Conservation (phyloP, 2,888 invertebrate species). For the Malacosoma neustria region DNA sequence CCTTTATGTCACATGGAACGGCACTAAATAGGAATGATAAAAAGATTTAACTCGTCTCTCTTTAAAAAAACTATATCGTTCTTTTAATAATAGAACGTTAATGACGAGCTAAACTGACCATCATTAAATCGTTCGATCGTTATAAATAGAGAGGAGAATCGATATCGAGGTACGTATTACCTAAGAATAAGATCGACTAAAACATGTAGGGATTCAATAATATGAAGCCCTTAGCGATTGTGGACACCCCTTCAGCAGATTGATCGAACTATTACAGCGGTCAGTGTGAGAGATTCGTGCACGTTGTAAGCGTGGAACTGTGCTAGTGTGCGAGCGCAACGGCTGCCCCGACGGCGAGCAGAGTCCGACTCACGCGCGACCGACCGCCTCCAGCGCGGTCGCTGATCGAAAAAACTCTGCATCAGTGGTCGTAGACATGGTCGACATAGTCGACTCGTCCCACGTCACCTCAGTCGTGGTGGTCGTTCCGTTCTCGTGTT, state of each 20-base stretch:
- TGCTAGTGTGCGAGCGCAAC: slow-evolving; percentile 68
- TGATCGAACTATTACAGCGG: slow-evolving; percentile 12
- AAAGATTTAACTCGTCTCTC: slow-evolving; percentile 2
- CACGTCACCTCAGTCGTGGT: slow-evolving; percentile 62
- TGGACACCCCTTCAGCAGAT: slow-evolving; percentile 2
- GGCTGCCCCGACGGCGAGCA: slow-evolving; percentile 66
- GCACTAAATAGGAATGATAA: slow-evolving; percentile 40
- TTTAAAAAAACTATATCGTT: not conserved
- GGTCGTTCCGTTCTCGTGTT: slow-evolving; percentile 61
- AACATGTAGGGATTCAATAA: no score
- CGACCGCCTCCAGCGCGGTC: slow-evolving; percentile 72
- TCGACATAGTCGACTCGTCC: slow-evolving; percentile 69
- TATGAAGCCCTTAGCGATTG: not conserved
- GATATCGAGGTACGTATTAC: not conserved
- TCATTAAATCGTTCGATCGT: not conserved
- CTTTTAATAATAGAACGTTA: not conserved
- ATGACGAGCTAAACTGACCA: not conserved
- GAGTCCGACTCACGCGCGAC: slow-evolving; percentile 64
- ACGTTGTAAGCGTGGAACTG: slow-evolving; percentile 63
- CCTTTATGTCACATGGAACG: slow-evolving; percentile 19
- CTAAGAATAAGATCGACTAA: no score
- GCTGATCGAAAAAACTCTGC: slow-evolving; percentile 74
- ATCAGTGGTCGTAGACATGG: slow-evolving; percentile 67
- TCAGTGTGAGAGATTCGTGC: slow-evolving; percentile 42
- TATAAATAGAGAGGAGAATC: not conserved